Evolutionary conservation across 2,888 invertebrate species (phyloP).

Genomic region (Anticlea derivata): DNA sequence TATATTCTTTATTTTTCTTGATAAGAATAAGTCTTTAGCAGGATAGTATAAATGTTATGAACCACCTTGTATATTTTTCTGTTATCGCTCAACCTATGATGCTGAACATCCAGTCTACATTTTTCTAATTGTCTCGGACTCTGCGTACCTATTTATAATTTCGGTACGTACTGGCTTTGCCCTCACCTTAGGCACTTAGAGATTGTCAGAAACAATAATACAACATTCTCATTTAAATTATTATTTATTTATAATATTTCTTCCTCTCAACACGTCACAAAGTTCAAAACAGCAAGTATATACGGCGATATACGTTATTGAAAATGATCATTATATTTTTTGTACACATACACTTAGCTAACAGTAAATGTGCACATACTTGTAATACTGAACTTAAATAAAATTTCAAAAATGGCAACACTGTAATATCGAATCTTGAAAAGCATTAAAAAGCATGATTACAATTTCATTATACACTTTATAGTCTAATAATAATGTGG

Average conservation of each 20-base stretch:
- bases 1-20: no score
- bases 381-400: slow-evolving; percentile 59
- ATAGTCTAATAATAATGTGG: slow-evolving; percentile 67
- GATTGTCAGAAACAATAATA: slow-evolving; percentile 41
- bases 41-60: no score
- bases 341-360: slow-evolving; percentile 49
- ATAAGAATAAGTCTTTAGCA: no score
- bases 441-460: slow-evolving; percentile 49
- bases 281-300: slow-evolving; percentile 66
- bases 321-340: slow-evolving; percentile 42
- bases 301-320: slow-evolving; percentile 48
- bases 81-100: no score
- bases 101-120: no score
- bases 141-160: no score
- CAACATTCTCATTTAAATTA: slow-evolving; percentile 65
- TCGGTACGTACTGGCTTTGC: no score
- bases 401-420: slow-evolving; percentile 40
- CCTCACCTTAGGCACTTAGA: no score
- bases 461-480: slow-evolving; percentile 40
- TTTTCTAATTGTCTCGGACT: no score
- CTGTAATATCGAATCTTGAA: slow-evolving; percentile 43
- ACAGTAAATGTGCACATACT: slow-evolving; percentile 17
- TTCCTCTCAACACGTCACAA: slow-evolving; percentile 68
- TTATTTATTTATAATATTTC: slow-evolving; percentile 71
- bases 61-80: no score